Base-by-base conservation (phyloP, 2,888 invertebrate species). In the Eremobia ochroleuca region DNA sequence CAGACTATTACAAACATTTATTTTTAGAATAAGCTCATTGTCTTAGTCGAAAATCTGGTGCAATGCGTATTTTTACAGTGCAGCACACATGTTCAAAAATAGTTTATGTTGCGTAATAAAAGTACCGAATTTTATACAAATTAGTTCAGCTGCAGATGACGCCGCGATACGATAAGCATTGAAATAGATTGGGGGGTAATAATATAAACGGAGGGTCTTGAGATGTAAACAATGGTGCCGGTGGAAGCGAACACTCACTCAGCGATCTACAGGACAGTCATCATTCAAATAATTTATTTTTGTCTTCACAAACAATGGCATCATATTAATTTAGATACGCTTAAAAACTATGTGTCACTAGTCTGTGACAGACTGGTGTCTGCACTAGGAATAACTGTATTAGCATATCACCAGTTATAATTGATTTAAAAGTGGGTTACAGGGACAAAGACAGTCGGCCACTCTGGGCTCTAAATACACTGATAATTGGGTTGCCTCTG, bases 1-100 rank as follows among this genome's bases (percentile, higher is more conserved):
- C 4, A 49, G 13, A 34, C 28, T 70, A 69, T 59, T 15, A 55
- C 58, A 58, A 49, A 64, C n/a, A 68, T 64, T 52, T 83, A 70
- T 74, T 73, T 79, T 62, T 72, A 82, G 68, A 55, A 67, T 55
- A 52, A 59, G 71, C 37, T 65, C 34, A 61, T 76, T 83, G 65
- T 84, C 76, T 82, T 66, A 61, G 21, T 46, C 21, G 9, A 79
- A 75, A 52, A 79, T 62, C 31, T 58, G 37, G 62, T 82, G 59
- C 64, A 79, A 43, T 58, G 52, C 18, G 62, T 62, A 76, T 80
- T 58, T 73, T 67, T 66, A 58, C 62, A 43, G 9, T 46, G 76
- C 43, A 70, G 76, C 43, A 70, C 62, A 59, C 21, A 55, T 61
- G 31, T 80, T 34, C 58, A 58, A 77, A 74, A 85, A 77, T 81